Evolutionary conservation across 2,888 invertebrate genomes (phyloP), one percentile per base, ranked within the genome.

Genomic region (Trypoxylon attenuatum): DNA sequence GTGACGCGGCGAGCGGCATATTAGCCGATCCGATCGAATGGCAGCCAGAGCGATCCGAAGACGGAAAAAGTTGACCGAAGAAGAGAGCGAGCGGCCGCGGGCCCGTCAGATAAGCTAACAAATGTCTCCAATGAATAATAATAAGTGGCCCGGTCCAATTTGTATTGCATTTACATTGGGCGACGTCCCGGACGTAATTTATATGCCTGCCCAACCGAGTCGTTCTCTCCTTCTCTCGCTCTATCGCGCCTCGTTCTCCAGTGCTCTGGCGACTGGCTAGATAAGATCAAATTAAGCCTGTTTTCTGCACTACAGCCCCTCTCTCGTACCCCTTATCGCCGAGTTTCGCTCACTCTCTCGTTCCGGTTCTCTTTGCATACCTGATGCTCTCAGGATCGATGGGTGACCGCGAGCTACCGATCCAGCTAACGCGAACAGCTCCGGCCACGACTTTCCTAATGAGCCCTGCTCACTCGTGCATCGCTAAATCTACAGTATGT

Each of bases 101-200:
- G 70, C 53, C 68, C 73, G 79, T 82, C 81, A 78, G 82, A 80
- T 82, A 81, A 82, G 80, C 79, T 83, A 82, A 83, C 81, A 83
- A 83, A 83, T 83, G 80, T 79, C 78, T 69, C 71, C 82, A 83
- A 82, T 83, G 81, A 83, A 83, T 83, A 83, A 82, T 81, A 82
- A 82, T 82, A 83, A 80, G 82, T 79, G 69, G 60, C 69, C 58
- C 63, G 70, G 78, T 77, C 78, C 82, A 83, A 83, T 83, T 82
- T 82, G 82, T 82, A 82, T 79, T 81, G 77, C 77, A 78, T 82
- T 83, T 81, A 79, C 80, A 83, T 82, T 74, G 73, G 69, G 58
- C 72, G 72, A 80, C 78, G 69, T 78, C 71, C 69, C 52, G 60
- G 59, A 49, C 72, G 74, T 82, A 77, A 82, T 81, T 80, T 81